phyloP scores from a whole-genome alignment of 23 tunicate genomes.

The Clavelina lepadiformis region DNA sequence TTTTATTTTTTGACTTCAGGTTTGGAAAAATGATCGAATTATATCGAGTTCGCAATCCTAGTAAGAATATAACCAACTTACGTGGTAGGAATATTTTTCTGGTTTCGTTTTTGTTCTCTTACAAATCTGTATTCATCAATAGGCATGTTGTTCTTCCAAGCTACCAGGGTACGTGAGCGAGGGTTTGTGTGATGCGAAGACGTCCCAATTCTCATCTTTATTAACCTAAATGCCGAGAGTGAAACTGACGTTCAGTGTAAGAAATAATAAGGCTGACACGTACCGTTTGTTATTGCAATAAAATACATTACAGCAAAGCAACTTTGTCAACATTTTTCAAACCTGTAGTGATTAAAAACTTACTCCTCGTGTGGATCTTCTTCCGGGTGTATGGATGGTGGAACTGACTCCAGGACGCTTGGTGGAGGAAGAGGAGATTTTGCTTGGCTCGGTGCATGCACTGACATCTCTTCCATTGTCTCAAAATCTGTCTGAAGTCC shows the following conservation, averaged over 20 bases:
- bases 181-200: conserved; percentile 96
- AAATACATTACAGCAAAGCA: too few species aligned
- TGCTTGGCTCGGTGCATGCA: conserved; percentile 17
- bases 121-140: conserved; percentile 87
- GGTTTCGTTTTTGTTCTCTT: conserved; percentile 81
- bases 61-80: conserved; percentile 17
- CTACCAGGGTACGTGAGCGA: conserved; percentile 84
- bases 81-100: conserved; percentile 90
- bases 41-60: too few species aligned
- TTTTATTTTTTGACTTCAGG: too few species aligned
- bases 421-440: conserved; percentile 44
- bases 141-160: conserved; percentile 92
- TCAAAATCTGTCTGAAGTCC: too few species aligned
- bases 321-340: too few species aligned
- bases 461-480: too few species aligned
- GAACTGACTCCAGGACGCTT: conserved; percentile 11
- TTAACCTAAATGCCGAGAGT: too few species aligned
- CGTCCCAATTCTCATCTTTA: conserved; percentile 88
- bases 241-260: too few species aligned
- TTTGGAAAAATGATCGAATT: too few species aligned
- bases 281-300: too few species aligned
- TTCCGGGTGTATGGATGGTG: conserved; percentile 45
- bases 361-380: conserved; percentile 63
- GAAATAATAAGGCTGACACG: too few species aligned
- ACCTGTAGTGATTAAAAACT: too few species aligned